These are phyloP conservation scores for Stegodyphus dumicola DNA, from an alignment of 1,140 invertebrate genomes.

Conservation along the genomic window DNA sequence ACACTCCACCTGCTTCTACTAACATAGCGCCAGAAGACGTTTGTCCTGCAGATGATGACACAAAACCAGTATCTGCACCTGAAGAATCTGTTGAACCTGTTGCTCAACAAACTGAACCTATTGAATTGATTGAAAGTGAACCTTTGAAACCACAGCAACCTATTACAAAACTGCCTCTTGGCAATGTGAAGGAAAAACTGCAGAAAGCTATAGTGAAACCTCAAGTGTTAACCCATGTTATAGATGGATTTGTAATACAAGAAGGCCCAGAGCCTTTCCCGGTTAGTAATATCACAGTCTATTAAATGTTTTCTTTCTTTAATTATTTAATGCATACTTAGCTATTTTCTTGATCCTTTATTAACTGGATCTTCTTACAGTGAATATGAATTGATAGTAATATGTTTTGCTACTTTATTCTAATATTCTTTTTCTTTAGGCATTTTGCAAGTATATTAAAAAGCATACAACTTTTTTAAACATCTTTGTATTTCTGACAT, in stretches of 20 bases:
- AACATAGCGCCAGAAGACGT: not conserved
- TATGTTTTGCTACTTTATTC: too few species aligned
- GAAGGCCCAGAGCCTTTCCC: slow-evolving; percentile 73
- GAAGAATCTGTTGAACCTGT: not conserved
- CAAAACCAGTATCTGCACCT: not conserved
- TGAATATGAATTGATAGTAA: too few species aligned
- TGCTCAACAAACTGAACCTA: not conserved
- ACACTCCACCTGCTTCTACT: not conserved
- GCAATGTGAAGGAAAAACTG: slow-evolving; percentile 64
- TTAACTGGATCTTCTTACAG: too few species aligned
- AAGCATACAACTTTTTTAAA: too few species aligned
- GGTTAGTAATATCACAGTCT: slow-evolving; percentile 33
- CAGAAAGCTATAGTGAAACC: slow-evolving; percentile 93
- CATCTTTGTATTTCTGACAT: too few species aligned
- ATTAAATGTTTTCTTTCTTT: not conserved
- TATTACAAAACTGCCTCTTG: slow-evolving; percentile 15
- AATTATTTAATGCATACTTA: not conserved
- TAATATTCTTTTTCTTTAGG: too few species aligned
- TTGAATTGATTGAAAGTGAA: not conserved
- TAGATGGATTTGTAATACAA: slow-evolving; percentile 96
- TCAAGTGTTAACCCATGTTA: slow-evolving; percentile 94
- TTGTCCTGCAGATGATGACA: not conserved
- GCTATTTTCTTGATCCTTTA: too few species aligned
- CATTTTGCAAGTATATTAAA: too few species aligned
- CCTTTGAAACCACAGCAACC: slow-evolving; percentile 19